A percentile compares a stretch with the other conserved stretches of the same genome.
phyloP scores from a whole-genome alignment of 2,888 invertebrate genomes.

The Melieria omissa region DNA sequence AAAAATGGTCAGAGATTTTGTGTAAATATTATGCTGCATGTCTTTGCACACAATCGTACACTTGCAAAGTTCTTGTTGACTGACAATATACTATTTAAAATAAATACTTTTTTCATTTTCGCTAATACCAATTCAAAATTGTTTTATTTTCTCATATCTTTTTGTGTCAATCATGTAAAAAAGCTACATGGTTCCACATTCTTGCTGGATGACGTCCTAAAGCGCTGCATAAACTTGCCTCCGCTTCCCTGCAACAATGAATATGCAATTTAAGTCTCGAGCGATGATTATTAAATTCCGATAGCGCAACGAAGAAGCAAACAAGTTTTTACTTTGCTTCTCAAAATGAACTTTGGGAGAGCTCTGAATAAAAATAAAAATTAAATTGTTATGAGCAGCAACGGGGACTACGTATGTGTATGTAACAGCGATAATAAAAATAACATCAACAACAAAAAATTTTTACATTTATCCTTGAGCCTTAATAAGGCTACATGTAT shows the following conservation, averaged over 20 bases:
- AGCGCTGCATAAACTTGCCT: too few relatives aligned
- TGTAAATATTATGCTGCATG: too few relatives aligned
- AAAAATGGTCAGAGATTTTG: too few relatives aligned
- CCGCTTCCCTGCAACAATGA: neutral
- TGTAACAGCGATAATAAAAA: neutral
- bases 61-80: too few relatives aligned
- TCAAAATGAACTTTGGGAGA: neutral
- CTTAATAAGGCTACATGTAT: slow-evolving; percentile 42
- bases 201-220: too few relatives aligned
- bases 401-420: neutral
- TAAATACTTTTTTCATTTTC: too few relatives aligned
- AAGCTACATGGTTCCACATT: too few relatives aligned
- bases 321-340: neutral
- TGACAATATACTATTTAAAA: too few relatives aligned
- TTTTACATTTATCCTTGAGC: slow-evolving; percentile 46
- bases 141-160: too few relatives aligned
- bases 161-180: too few relatives aligned
- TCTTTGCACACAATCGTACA: too few relatives aligned
- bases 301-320: neutral
- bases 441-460: slow-evolving; percentile 24
- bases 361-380: neutral
- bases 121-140: too few relatives aligned
- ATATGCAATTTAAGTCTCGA: neutral
- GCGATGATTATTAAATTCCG: neutral
- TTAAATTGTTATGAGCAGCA: neutral